Conservation (phyloP, 2,888 invertebrate genomes). For the Amiota minor region DNA sequence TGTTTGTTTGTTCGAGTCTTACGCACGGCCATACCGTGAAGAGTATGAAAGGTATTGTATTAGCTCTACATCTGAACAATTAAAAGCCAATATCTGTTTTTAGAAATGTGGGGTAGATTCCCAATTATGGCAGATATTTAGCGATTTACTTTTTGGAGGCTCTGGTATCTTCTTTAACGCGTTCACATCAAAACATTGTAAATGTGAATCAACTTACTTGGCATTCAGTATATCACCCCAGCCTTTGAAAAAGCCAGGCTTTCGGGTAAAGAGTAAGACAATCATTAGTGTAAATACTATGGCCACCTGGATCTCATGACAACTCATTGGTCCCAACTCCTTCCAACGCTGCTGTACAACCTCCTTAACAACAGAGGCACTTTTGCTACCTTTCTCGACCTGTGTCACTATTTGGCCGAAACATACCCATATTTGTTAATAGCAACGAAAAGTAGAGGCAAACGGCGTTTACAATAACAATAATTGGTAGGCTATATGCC, state of each 20-base stretch:
- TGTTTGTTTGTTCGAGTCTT: too few relatives aligned
- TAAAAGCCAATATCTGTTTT: neutral
- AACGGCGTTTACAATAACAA: slow-evolving; percentile 41
- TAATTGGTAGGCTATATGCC: slow-evolving; percentile 55
- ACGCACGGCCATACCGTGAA: too few relatives aligned
- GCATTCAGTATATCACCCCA: slow-evolving; percentile 79
- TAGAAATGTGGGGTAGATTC: neutral
- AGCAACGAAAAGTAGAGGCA: slow-evolving; percentile 54
- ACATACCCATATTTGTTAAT: slow-evolving; percentile 63
- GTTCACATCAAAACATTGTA: neutral
- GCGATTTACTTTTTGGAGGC: too few relatives aligned
- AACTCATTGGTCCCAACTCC: slow-evolving; percentile 83
- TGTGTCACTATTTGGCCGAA: slow-evolving; percentile 51
- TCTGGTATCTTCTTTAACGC: neutral
- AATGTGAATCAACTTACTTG: slow-evolving; percentile 42
- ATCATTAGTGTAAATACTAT: slow-evolving; percentile 83
- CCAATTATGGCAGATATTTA: too few relatives aligned
- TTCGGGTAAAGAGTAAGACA: slow-evolving; percentile 86
- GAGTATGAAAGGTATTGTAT: too few relatives aligned
- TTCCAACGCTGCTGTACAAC: slow-evolving; percentile 70
- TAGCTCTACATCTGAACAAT: neutral
- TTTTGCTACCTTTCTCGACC: slow-evolving; percentile 73
- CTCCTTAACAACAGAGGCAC: slow-evolving; percentile 78
- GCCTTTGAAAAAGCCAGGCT: slow-evolving; percentile 87
- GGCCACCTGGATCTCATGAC: slow-evolving; percentile 82